Base-by-base conservation (phyloP, 2,113 vertebrate genomes). In the Ptilorrhoa leucosticta region DNA sequence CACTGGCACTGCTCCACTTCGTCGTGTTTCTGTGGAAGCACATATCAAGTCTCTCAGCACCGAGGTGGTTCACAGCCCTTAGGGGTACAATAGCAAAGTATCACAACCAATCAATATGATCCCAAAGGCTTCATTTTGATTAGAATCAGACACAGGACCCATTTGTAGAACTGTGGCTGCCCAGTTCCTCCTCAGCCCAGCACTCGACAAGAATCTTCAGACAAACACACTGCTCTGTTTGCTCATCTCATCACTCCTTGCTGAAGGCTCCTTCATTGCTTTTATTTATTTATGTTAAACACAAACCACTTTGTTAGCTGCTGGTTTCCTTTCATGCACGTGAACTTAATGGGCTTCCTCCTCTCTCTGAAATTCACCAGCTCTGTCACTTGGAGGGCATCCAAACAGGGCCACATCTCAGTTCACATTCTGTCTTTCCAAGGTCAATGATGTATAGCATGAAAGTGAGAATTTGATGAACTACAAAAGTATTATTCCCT, bases 381-480 rank as follows among this genome's bases (percentile, higher is more conserved):
- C 64, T 81, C 84, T 88, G 45, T 81, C 48, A 17, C 56, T 81
- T 50, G 69, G 76, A 88, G 30, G 81, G 51, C 39, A 58, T 12
- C 2, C 2, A 65, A 44, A 56, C 8, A 3, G 23, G 64, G 56
- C 72, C 78, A 68, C 60, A 66, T 44, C 86, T 73, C 91, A 58
- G 42, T 58, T 87, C 77, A 64, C 47, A 75, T 63, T 78, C 26
- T 51, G 54, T 23, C 56, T 84, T 70, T 69, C 53, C 79, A 92
- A 94, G 68, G 95, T 90, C 88, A 95, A 0, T 51, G 79, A 93
- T 60, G 54, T 76, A 85, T 16, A 90, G 86, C 2, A 28, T 86
- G 56, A 89, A 95, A 93, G 83, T 37, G 88, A 95, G 79, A 94
- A 92, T 86, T 95, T 95, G 83, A 95, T 78, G 51, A 87, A 89